A percentile compares a stretch with the other conserved stretches of the same genome.
These are phyloP conservation scores for Phylloscopus whistleri DNA, from an alignment of 2,113 vertebrate species.

Conservation along the genomic window DNA sequence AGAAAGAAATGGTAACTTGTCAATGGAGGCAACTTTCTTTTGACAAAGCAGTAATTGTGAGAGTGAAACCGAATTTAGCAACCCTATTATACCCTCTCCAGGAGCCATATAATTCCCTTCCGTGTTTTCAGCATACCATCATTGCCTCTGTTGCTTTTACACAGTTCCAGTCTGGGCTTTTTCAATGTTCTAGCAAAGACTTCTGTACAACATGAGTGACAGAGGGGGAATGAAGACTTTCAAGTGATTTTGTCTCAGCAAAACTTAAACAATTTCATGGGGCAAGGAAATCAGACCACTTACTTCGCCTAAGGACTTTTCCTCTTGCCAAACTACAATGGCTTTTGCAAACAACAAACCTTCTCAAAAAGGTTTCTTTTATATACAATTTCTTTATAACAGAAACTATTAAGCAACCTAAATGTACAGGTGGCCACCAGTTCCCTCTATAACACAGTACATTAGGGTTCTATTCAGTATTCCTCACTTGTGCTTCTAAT, in stretches of 20 bases:
- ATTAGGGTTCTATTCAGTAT: background rate
- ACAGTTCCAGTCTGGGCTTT: background rate
- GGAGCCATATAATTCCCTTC: background rate
- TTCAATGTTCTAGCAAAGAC: background rate
- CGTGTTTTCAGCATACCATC: background rate
- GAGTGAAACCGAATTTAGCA: background rate
- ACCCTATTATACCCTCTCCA: background rate
- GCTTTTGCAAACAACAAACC: slow-evolving; percentile 27
- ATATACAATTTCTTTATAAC: slow-evolving; percentile 8
- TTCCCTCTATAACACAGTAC: background rate
- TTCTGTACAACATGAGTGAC: background rate
- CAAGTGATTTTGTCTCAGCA: background rate
- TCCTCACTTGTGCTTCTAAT: background rate
- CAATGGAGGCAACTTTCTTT: background rate
- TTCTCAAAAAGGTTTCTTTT: slow-evolving; percentile 18
- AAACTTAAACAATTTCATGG: slow-evolving; percentile 2
- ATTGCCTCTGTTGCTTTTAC: background rate
- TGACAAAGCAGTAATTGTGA: background rate
- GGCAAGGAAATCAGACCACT: slow-evolving; percentile 22
- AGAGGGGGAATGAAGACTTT: background rate
- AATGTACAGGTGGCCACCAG: background rate
- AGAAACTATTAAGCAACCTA: slow-evolving; percentile 37
- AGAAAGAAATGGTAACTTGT: background rate
- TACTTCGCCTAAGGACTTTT: background rate
- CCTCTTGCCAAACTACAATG: background rate